phyloP scores from a whole-genome alignment of 2,797 vertebrate species.

The Sebastolobus altivelis region DNA sequence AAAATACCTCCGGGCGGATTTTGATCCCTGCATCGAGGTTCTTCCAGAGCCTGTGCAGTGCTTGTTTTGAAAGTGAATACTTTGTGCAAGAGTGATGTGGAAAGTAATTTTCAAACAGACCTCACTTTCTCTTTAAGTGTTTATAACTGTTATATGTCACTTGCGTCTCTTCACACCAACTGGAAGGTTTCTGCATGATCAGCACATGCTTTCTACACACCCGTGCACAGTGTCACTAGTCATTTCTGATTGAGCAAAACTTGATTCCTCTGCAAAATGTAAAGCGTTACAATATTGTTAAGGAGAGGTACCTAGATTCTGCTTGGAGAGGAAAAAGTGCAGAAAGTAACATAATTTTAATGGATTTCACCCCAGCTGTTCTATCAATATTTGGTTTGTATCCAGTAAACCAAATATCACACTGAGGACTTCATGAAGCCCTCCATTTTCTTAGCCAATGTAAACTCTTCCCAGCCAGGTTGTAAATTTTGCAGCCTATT shows the following conservation, averaged over 20 bases:
- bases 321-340: not conserved
- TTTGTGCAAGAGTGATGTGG: slow-evolving; percentile 32
- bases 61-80: slow-evolving; percentile 32
- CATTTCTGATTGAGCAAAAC: not conserved
- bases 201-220: not conserved
- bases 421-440: slow-evolving; percentile 6
- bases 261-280: not conserved
- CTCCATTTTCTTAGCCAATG: not conserved
- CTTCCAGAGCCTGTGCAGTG: not conserved
- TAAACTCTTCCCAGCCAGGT: not conserved
- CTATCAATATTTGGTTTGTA: slow-evolving; percentile 12
- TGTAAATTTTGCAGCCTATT: slow-evolving; percentile 37
- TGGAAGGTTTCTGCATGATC: not conserved
- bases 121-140: slow-evolving; percentile 4
- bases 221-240: not conserved
- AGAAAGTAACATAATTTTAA: not conserved
- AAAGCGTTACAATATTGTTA: not conserved
- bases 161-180: not conserved
- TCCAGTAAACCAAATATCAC: not conserved
- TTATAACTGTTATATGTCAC: not conserved
- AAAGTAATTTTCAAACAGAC: slow-evolving; percentile 32
- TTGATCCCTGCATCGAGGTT: slow-evolving; percentile 11
- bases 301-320: not conserved
- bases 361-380: not conserved
- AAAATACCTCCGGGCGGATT: not conserved